Evolutionary conservation across 2,888 invertebrate genomes (phyloP), one percentile per base, ranked within the genome.

Genomic region (Caenorhabditis sp.): DNA sequence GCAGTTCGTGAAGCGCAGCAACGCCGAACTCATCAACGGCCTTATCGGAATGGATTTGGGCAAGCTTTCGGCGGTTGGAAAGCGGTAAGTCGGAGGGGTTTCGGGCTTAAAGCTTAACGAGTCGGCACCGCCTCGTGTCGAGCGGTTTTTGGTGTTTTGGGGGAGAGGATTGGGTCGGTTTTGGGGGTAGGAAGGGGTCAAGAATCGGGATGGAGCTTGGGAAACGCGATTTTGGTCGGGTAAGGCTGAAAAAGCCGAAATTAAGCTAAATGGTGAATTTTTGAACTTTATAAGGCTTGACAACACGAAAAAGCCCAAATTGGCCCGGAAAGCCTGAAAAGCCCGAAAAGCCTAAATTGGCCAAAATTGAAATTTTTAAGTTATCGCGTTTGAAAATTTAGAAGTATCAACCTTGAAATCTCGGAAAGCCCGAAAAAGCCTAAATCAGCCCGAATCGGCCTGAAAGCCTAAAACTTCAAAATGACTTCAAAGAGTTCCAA

Each of bases 11-110:
- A 89, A 89, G 80, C 80, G 88, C 28, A 82, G 86, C 47, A 90
- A 90, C 68, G 90, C 90, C 50, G 90, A 90, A 69, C 86, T 90
- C 40, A 89, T 90, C 81, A 90, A 90, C 76, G 90, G 90, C 15
- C 85, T 90, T 37, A 90, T 90, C 69, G 90, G 90, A 47, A 90
- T 90, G 90, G 90, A 90, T 71, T 82, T 90, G 74, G 85, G 88
- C 79, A 86, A 89, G 69, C 77, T 89, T 67, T 85, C 85, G 15
- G 87, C 87, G n/a, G 88, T 90, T 37, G 90, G 90, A 47, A 90
- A 90, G 78, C 84, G 90, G 69, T 79, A 61, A 22, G 60, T 18
- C 4, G 18, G 47, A 3, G n/a, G 47, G 47, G 32, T 40, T 18
- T 60, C 37, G n/a, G 18, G 9, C n/a, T 1, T 24, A n/a, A 40